Evolutionary conservation across 2,797 vertebrate genomes (phyloP), one percentile per base, ranked within the genome.

Genomic region (Netta rufina): DNA sequence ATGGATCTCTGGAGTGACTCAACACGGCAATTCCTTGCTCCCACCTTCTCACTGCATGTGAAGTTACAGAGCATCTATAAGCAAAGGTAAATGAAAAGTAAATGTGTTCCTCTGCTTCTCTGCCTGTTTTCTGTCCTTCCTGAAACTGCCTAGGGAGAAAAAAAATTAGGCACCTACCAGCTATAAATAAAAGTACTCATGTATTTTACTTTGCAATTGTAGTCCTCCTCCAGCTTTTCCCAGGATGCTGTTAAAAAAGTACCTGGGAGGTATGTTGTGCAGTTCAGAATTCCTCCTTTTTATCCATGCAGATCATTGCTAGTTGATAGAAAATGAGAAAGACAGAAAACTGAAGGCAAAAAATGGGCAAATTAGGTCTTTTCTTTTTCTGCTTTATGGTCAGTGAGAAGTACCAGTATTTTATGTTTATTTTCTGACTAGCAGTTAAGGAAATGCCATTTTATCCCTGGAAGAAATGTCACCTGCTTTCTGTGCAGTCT

Each of bases 311-410:
- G 60, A 58, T 69, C 4, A 36, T 36, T 77, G 27, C 28, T 58
- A 69, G 30, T 43, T 27, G 13, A 38, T 45, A 61, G 30, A 71
- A 93, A 91, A 32, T 36, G 22, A 66, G 49, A 74, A 64, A 2
- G 6, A 60, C 36, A 51, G 54, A 79, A 88, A 60, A 56, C 20
- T 39, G 73, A 88, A 80, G 53, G 75, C 9, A 72, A 32, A 85
- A 61, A 14, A 43, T 4, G 25, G 21, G 20, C 20, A 81, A 84
- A 66, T 32, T 30, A 87, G 14, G 21, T 10, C 27, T 62, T n/a
- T 70, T 58, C 2, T 65, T 82, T 82, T 87, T 54, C 32, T 32
- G 4, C 2, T 0, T 36, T 75, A 36, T 0, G 1, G 7, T 19
- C 53, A 54, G 11, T 49, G 22, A 61, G 65, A 87, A 88, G 38